Evolutionary conservation across 2,113 vertebrate genomes (phyloP), one percentile per base, ranked within the genome.

Genomic region (Callaeas wilsoni): DNA sequence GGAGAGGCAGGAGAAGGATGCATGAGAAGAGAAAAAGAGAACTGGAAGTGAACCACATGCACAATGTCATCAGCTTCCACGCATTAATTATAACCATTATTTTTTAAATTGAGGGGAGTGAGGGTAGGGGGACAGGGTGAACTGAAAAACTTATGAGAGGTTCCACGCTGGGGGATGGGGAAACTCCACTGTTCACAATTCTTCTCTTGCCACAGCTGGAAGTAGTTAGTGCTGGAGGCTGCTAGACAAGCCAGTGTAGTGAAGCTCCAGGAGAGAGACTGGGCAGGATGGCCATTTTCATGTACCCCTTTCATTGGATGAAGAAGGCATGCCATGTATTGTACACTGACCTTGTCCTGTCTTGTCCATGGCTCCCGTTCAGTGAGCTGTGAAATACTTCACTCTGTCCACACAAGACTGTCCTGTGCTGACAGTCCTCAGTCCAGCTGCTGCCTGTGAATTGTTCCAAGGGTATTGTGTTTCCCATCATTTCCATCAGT

Each of bases 31-130:
- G 41, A 76, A 75, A 81, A 93, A 75, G 95, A 96, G 90, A 87
- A 93, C 93, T 87, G 96, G 96, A 97, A 96, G 93, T 90, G 80
- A 93, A 96, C 86, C 71, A 83, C 94, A 78, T 96, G 92, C 93
- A 97, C 92, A 92, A 95, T 91, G 63, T 94, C 96, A 84, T 96
- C 97, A 93, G 93, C 93, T 95, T 96, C 96, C 97, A 97, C 89
- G 84, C 94, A 93, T 77, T 97, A 94, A 95, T 96, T 95, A 77
- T 93, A 84, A 82, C 88, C 87, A 79, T 97, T 97, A 56, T 94
- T 97, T 97, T 96, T 96, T 96, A 62, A 26, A 84, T 59, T 82
- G 83, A 91, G 94, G 94, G 94, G 85, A 77, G 85, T 87, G 83
- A 56, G 76, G 90, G 76, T 35, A 65, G 70, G 94, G 94, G 81